Evolutionary conservation across 2,113 vertebrate genomes (phyloP), one percentile per base, ranked within the genome.

Genomic region (Chionodraco myersi): DNA sequence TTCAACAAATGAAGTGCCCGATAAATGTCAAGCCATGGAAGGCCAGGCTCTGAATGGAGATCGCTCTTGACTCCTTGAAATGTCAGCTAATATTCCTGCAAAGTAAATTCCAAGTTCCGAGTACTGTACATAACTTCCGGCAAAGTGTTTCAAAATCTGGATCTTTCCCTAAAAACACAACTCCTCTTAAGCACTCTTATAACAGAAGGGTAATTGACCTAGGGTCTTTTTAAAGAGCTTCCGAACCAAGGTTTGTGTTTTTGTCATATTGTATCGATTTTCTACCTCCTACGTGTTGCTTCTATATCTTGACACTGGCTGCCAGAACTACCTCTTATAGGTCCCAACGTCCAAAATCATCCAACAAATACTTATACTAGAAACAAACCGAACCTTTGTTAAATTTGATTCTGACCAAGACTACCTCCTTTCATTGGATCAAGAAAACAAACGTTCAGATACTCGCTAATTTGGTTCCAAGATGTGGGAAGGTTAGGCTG

Each of bases 1-100:
- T 83, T 86, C 75, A 83, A 53, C 82, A 87, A 89, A 44, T 88
- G 77, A 81, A 80, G 57, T 60, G 66, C 48, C 8, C 53, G 63
- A 85, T 74, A 91, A 92, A 93, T 94, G 90, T 89, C 90, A 93
- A 89, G 86, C 66, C 63, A 23, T 6, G 63, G 62, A 90, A 91
- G 85, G 91, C 85, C 89, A 86, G 48, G 47, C 65, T 81, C 44
- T 52, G 63, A 78, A 80, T 72, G 56, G 83, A 79, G 76, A 78
- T 48, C 10, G 51, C 61, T 45, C 79, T 79, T 86, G 63, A 86
- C 76, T 85, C 47, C 21, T 18, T 58, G 61, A 91, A 89, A 90
- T 88, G 86, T 85, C 83, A 80, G 56, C 5, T 70, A 58, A 53
- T 72, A 62, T 41, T 56, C 47, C 16, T 7, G 10, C 10, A 48